Evolutionary conservation across 1,140 invertebrate species (phyloP).

Genomic region (Macrosteles quadrilineatus): DNA sequence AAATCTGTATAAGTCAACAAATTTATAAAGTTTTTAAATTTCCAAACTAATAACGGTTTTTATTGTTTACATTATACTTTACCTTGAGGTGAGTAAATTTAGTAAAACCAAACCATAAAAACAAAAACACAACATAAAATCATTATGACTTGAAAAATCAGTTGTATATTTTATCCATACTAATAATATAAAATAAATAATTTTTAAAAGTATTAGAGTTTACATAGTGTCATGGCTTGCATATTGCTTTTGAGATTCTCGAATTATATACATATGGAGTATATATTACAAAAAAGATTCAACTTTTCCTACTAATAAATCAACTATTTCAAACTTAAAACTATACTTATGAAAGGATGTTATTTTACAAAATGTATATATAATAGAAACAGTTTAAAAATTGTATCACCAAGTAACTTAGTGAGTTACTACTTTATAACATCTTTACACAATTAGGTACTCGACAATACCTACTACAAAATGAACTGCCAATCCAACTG

Average conservation of each 20-base stretch:
- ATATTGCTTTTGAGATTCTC: not conserved
- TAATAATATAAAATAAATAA: too few species aligned
- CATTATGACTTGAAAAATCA: too few species aligned
- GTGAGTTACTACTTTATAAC: constrained; percentile 2
- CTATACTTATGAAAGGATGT: not conserved
- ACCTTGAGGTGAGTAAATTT: too few species aligned
- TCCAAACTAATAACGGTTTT: too few species aligned
- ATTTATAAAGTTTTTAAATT: too few species aligned
- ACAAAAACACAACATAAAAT: too few species aligned
- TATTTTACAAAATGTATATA: constrained; percentile 15
- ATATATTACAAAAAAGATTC: not conserved
- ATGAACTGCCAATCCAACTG: not conserved
- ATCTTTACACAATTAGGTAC: not conserved
- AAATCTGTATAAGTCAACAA: too few species aligned
- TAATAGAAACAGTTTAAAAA: not conserved
- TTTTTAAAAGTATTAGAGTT: too few species aligned
- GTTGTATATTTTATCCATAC: too few species aligned
- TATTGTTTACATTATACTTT: too few species aligned
- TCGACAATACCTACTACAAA: not conserved
- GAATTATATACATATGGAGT: not conserved
- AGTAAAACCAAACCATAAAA: too few species aligned
- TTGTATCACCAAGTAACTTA: constrained; percentile 4
- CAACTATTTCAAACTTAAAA: not conserved
- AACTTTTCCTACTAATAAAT: not conserved
- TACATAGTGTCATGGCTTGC: constrained; percentile 1